These are phyloP conservation scores for Carassius gibelio DNA, from an alignment of 2,113 vertebrate species.

Conservation along the genomic window DNA sequence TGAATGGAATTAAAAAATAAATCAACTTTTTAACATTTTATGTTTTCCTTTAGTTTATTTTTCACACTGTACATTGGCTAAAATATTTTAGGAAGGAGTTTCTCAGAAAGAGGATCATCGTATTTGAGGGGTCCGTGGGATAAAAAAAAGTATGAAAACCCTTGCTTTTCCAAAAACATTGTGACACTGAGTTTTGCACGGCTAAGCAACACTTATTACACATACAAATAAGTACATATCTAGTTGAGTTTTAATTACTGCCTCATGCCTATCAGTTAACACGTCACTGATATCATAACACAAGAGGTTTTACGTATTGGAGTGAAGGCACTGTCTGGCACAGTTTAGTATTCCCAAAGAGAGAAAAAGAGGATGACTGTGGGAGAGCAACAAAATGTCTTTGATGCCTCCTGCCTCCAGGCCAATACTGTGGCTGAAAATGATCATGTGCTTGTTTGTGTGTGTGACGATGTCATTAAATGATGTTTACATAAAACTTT, in stretches of 20 bases:
- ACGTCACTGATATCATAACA: neutral
- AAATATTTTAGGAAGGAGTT: too few relatives aligned
- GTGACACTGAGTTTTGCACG: too few relatives aligned
- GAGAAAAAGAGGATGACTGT: neutral
- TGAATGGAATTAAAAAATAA: too few relatives aligned
- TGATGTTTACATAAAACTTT: neutral
- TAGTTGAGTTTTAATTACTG: neutral
- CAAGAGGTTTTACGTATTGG: neutral
- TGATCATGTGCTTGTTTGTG: constrained; percentile 26
- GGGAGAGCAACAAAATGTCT: constrained; percentile 7
- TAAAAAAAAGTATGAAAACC: too few relatives aligned
- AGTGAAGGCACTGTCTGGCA: neutral
- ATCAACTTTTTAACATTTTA: too few relatives aligned
- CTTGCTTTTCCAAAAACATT: neutral
- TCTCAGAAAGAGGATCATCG: too few relatives aligned
- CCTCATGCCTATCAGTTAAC: neutral
- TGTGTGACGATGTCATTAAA: neutral
- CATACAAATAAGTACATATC: neutral
- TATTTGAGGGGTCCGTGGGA: too few relatives aligned
- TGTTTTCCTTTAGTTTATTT: too few relatives aligned
- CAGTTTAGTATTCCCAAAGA: neutral
- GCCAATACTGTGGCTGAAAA: constrained; percentile 38
- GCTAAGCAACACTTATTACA: too few relatives aligned
- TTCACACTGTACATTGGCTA: too few relatives aligned
- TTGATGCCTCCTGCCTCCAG: constrained; percentile 42